Base-by-base conservation (phyloP, 2,888 invertebrate genomes). In the Agrotis clavis region DNA sequence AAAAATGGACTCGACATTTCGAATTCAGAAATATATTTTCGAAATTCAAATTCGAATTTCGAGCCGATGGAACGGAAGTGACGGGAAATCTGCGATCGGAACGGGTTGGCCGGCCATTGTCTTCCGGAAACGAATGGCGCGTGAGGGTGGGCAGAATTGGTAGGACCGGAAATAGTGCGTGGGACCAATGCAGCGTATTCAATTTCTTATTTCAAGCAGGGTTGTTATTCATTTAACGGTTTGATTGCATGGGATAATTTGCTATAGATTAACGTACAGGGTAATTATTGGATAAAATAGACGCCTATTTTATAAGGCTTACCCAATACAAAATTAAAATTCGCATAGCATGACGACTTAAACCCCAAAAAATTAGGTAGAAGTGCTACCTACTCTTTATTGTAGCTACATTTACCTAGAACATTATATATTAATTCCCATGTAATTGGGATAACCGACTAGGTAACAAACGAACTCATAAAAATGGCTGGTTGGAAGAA, bases 121-220 rank as follows among this genome's bases (percentile, higher is more conserved):
- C 94, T 94, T 90, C 95, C 96, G 96, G 96, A 95, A 94, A 92
- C 91, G 91, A 92, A 92, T 90, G 91, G 92, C 90, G 91, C 90
- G 89, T 86, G 91, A 90, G 91, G 94, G 93, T 90, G 88, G 90
- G 91, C 87, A 84, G 83, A 84, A 83, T 79, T 86, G 86, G 83
- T 82, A 82, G 81, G 81, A 72, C 86, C 92, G 96, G 95, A 95
- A 92, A 95, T 95, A 90, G 90, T 90, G 89, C 87, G 91, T 91
- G 92, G 89, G 89, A 88, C 88, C 90, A 86, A 89, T 87, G 91
- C 88, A 90, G 62, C 64, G 70, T 50, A 62, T 76, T 84, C 76
- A 84, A 82, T 84, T 62, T 62, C 62, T 69, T 45, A 67, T 53
- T 62, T 66, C 60, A 73, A 71, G 59, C 50, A 50, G 63, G 57